Evolutionary conservation across 2,888 invertebrate species (phyloP), one percentile per base, ranked within the genome.

Genomic region (Erebia ligea): DNA sequence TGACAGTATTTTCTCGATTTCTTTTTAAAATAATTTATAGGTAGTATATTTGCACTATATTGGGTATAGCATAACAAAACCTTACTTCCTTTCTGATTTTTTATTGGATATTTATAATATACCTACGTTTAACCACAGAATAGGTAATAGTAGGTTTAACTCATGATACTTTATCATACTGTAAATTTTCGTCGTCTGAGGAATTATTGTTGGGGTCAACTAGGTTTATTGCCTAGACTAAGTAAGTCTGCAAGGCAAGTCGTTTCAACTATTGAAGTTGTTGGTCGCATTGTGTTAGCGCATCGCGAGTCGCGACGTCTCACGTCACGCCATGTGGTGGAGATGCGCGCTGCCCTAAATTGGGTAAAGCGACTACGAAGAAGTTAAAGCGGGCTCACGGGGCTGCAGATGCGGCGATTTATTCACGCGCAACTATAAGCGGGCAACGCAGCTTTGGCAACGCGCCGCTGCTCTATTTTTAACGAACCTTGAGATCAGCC

Each of bases 401-500:
- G 34, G 58, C 79, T 77, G 80, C 80, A 80, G 78, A 83, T 80
- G 79, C 76, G 77, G 77, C 85, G 78, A 77, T 78, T 79, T 77
- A 76, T 76, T 75, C 74, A 75, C 76, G 77, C 78, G 86, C 85
- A 85, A 86, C 86, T 87, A 89, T 88, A 90, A 89, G 86, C 86
- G 88, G 86, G 84, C 84, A 84, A 82, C 84, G 83, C 83, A 84
- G 85, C 89, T 90, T 89, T 92, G 91, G 91, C 92, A 92, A 84
- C 87, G 86, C 85, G 88, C 90, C 91, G 87, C 84, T 79, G 85
- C 91, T 92, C 91, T 81, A 92, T 92, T 92, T 92, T 88, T 92
- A 91, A 86, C 86, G 83, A 90, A 92, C 92, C 92, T 92, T 93
- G 92, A 90, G 86, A 88, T 81, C 87, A 88, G 87, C 90, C 88